Base-by-base conservation (phyloP, 37 sponge, comb jelly and placozoan species). In the Beroe forskalii region DNA sequence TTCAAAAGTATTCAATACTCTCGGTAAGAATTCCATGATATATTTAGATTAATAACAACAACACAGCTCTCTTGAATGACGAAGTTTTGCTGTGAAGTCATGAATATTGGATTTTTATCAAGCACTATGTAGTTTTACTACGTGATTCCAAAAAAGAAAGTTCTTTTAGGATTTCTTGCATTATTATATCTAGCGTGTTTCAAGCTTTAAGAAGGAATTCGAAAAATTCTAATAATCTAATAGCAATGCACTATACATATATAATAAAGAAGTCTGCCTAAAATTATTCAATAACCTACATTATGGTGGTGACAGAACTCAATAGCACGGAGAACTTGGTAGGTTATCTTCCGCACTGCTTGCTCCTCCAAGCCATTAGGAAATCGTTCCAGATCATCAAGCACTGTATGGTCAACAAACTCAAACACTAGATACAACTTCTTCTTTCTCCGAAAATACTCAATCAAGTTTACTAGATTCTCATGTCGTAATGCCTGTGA, bases 391-490 rank as follows among this genome's bases (percentile, higher is more conserved):
- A 98, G 89, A 35, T 98, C 99, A 61, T 98, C 99, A 37, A 98
- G 93, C 0, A 95, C 95, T 27, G 99, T 98, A 89, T 93, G 94
- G 67, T 98, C 96, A 60, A 98, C 95, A 93, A 94, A 98, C 93
- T 98, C 99, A 92, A 98, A 98, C 61, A 98, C 99, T 14, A 98
- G 94, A 90, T 93, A 96, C 25, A 98, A 90, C 32, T 97, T 92
- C 92, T 92, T 96, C 91, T 95, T 98, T n/a, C 95, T 76, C 17
- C 96, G 92, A 76, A 98, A 98, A 25, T 96, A 97, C 40, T 96
- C 99, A 14, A 98, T 89, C 64, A 98, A 67, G 40, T 93, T 96
- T 28, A 98, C 94, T 48, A 98, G 92, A 83, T 98, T 98, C 76
- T 96, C 99, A 90, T 98, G 99, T 35, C 95, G 94, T 9, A 96